Evolutionary conservation across 2,888 invertebrate genomes (phyloP).

Genomic region (Zootermopsis nevadensis): DNA sequence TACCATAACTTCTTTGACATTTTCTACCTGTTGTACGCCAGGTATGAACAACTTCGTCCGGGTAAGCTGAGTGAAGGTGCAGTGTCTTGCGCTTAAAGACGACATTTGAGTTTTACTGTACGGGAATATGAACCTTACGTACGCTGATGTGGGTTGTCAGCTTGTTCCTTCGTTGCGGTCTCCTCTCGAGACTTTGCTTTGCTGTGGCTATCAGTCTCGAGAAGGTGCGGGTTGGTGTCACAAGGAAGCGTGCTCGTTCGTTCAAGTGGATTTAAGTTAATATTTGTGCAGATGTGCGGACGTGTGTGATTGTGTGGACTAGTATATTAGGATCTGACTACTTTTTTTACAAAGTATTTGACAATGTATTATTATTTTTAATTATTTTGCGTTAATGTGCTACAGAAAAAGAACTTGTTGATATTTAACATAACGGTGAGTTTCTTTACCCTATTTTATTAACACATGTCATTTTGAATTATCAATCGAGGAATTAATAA

Average conservation of each 20-base stretch:
- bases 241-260: background rate
- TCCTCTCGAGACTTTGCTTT: slow-evolving; percentile 1
- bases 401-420: background rate
- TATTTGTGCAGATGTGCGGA: slow-evolving; percentile 6
- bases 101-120: background rate
- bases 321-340: background rate
- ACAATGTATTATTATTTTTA: background rate
- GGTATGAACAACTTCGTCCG: slow-evolving; percentile 3
- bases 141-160: slow-evolving; percentile 12
- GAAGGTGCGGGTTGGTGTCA: slow-evolving; percentile 23
- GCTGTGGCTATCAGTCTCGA: slow-evolving; percentile 1
- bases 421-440: slow-evolving; percentile 8
- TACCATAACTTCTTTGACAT: slow-evolving; percentile 8
- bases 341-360: background rate
- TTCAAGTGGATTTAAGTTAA: background rate
- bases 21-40: slow-evolving; percentile 22
- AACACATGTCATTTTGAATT: background rate
- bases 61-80: slow-evolving; percentile 8
- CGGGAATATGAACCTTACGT: background rate
- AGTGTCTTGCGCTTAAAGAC: slow-evolving; percentile 1
- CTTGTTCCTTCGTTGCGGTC: slow-evolving; percentile 21
- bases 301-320: slow-evolving; percentile 13
- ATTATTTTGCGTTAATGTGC: slow-evolving; percentile 9
- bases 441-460: background rate
- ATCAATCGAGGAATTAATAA: no score